Conservation (phyloP, 2,113 vertebrate genomes). For the Polyodon spathula region DNA sequence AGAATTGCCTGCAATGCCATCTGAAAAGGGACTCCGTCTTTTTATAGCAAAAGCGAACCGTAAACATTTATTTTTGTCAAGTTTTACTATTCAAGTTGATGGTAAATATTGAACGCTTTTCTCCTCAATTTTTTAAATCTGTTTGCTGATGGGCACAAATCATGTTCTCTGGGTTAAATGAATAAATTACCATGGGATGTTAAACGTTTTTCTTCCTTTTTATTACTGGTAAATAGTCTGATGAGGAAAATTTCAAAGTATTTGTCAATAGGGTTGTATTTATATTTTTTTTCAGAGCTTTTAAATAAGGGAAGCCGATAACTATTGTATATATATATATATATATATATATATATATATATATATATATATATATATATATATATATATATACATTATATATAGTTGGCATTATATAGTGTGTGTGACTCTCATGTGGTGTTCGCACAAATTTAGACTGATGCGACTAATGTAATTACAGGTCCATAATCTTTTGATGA, state of each 20-base stretch:
- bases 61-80: slow-evolving; percentile 34
- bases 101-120: slow-evolving; percentile 40
- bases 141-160: background rate
- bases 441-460: too few species aligned
- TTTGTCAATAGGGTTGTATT: too few species aligned
- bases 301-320: too few species aligned
- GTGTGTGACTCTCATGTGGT: too few species aligned
- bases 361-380: too few species aligned
- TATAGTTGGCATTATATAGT: too few species aligned
- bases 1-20: slow-evolving; percentile 26
- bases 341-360: too few species aligned
- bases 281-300: too few species aligned
- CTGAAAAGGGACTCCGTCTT: slow-evolving; percentile 30
- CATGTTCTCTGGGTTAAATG: background rate
- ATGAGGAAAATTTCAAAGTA: background rate
- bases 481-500: too few species aligned
- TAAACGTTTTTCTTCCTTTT: background rate
- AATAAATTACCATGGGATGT: background rate
- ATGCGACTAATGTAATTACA: too few species aligned
- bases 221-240: background rate
- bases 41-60: slow-evolving; percentile 38
- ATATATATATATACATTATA: too few species aligned
- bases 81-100: slow-evolving; percentile 31
- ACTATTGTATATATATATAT: too few species aligned
- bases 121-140: background rate